Evolutionary conservation across 1,140 invertebrate genomes (phyloP).

Genomic region (Caerostris extrusa): DNA sequence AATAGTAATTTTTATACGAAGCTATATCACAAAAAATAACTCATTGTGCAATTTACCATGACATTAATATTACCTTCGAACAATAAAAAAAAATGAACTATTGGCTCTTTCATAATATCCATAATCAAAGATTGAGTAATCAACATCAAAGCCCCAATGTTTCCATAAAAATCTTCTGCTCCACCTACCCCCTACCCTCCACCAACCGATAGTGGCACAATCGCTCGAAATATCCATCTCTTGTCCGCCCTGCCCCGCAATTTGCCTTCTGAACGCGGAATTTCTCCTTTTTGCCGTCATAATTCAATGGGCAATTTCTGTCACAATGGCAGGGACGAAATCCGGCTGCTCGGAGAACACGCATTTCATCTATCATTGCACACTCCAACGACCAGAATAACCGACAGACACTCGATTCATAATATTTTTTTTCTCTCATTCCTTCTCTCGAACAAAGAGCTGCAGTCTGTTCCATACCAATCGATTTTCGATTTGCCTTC

Average conservation of each 20-base stretch:
- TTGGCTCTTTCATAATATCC: not conserved
- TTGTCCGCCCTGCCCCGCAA: not conserved
- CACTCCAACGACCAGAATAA: not conserved
- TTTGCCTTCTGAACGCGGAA: not conserved
- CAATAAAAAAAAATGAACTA: too few relatives aligned
- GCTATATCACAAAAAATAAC: too few relatives aligned
- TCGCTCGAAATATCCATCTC: not conserved
- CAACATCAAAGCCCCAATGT: not conserved
- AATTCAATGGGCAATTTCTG: slow-evolving; percentile 1
- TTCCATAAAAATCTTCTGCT: not conserved
- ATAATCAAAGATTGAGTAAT: not conserved
- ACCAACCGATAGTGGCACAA: not conserved
- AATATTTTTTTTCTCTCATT: not conserved
- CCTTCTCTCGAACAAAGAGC: not conserved
- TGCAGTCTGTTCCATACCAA: not conserved
- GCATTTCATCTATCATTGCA: not conserved
- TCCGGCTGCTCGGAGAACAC: not conserved
- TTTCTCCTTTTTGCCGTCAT: not conserved
- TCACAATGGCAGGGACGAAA: not conserved
- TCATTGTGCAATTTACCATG: too few relatives aligned
- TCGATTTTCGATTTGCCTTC: slow-evolving; percentile 5
- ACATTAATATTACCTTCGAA: too few relatives aligned
- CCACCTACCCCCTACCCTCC: not conserved
- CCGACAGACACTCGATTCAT: slow-evolving; percentile 7
- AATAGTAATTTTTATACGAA: too few relatives aligned